phyloP scores from a whole-genome alignment of 2,888 invertebrate species.

The Macaria notata region DNA sequence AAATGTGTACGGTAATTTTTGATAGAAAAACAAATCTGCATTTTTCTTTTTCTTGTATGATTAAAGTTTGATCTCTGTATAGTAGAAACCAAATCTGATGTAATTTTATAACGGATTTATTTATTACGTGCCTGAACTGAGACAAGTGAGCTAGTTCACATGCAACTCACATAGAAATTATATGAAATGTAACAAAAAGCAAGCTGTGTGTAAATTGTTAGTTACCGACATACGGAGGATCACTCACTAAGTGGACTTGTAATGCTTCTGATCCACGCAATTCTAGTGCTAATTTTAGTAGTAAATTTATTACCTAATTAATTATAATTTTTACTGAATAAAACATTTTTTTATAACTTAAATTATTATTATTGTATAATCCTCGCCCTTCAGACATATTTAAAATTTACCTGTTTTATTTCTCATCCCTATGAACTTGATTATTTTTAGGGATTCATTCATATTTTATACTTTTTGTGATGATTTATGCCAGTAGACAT shows the following conservation, averaged over 20 bases:
- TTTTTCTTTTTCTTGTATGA: slow-evolving; percentile 58
- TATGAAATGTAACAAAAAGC: slow-evolving; percentile 28
- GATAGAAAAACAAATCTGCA: slow-evolving; percentile 76
- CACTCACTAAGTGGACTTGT: slow-evolving; percentile 43
- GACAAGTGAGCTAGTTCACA: slow-evolving; percentile 17
- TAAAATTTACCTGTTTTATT: not conserved
- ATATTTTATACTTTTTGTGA: not conserved
- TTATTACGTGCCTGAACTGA: slow-evolving; percentile 45
- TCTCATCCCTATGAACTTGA: not conserved
- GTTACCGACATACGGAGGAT: slow-evolving; percentile 51
- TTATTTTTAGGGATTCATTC: too few relatives aligned
- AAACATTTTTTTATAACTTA: slow-evolving; percentile 61
- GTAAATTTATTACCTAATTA: slow-evolving; percentile 57
- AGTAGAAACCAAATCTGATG: slow-evolving; percentile 69
- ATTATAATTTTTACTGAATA: slow-evolving; percentile 68
- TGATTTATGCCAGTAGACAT: slow-evolving; percentile 7
- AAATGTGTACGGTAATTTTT: slow-evolving; percentile 79
- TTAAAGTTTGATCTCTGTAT: slow-evolving; percentile 72
- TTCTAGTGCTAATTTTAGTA: slow-evolving; percentile 67
- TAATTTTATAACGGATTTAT: slow-evolving; percentile 44
- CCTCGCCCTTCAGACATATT: slow-evolving; percentile 43
- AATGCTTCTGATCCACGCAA: slow-evolving; percentile 48
- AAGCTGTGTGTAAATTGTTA: slow-evolving; percentile 49
- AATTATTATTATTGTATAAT: slow-evolving; percentile 56
- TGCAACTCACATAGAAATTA: slow-evolving; percentile 31